phyloP scores from a whole-genome alignment of 1,140 invertebrate genomes.

The Drosophila parvula region DNA sequence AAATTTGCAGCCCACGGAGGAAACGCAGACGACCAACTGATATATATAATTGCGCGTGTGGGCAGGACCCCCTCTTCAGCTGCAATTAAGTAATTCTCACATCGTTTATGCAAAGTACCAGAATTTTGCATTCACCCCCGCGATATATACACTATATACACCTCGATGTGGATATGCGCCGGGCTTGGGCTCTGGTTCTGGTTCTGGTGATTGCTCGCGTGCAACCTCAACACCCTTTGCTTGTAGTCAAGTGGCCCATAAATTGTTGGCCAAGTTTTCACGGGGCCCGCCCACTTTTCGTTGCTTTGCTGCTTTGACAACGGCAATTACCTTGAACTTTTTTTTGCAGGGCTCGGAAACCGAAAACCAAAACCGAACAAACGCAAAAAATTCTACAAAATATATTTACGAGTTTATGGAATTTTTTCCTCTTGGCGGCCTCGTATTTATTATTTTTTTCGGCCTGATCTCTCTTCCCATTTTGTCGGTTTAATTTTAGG shows the following conservation, averaged over 20 bases:
- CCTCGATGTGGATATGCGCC: slow-evolving; percentile 6
- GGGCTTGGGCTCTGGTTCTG: slow-evolving; percentile 1
- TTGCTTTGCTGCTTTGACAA: slow-evolving; percentile 77
- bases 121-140: slow-evolving; percentile 44
- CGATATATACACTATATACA: slow-evolving; percentile 5
- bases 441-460: slow-evolving; percentile 18
- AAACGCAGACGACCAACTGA: slow-evolving; percentile 39
- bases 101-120: slow-evolving; percentile 81
- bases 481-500: slow-evolving; percentile 77
- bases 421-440: slow-evolving; percentile 37
- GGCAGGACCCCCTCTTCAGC: slow-evolving; percentile 33
- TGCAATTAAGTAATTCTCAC: slow-evolving; percentile 83
- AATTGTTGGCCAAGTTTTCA: slow-evolving; percentile 80
- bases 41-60: slow-evolving; percentile 34
- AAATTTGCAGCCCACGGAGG: slow-evolving; percentile 62
- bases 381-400: slow-evolving; percentile 32
- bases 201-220: slow-evolving; percentile 74
- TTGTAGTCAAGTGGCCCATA: slow-evolving; percentile 82
- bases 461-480: slow-evolving; percentile 34
- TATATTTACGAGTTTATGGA: slow-evolving; percentile 67
- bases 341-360: slow-evolving; percentile 40
- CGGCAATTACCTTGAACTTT: slow-evolving; percentile 81
- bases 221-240: slow-evolving; percentile 82
- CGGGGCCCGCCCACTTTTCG: slow-evolving; percentile 73
- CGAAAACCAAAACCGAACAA: slow-evolving; percentile 1